phyloP scores from a whole-genome alignment of 2,113 vertebrate species.

The Psilopogon haemacephalus region DNA sequence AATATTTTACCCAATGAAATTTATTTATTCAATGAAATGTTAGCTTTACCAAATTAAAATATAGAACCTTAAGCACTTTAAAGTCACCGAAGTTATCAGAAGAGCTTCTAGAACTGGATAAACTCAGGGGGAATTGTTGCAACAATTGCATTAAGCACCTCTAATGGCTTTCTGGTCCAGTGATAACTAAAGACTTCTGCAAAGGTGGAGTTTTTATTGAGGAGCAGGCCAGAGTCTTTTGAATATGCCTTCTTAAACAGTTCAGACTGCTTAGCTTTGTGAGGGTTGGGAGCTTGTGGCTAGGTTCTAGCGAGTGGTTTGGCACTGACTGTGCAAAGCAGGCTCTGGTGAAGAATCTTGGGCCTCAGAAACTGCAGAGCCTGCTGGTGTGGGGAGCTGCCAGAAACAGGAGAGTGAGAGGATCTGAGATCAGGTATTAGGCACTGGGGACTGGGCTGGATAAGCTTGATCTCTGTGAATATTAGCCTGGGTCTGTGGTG shows the following conservation, averaged over 20 bases:
- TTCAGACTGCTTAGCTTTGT: not conserved
- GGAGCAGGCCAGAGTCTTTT: not conserved
- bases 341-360: not conserved
- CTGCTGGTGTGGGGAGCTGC: not conserved
- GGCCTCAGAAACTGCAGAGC: not conserved
- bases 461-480: not conserved
- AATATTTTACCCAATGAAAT: not conserved
- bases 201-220: not conserved
- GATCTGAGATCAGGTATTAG: not conserved
- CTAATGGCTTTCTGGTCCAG: not conserved
- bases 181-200: not conserved
- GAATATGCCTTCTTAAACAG: not conserved
- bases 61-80: not conserved
- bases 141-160: not conserved
- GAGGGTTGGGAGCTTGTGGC: not conserved
- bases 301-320: not conserved
- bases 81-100: not conserved
- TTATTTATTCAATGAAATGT: not conserved
- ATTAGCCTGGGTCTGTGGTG: rapidly evolving
- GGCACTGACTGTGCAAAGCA: not conserved
- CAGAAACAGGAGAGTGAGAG: not conserved
- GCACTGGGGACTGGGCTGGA: not conserved
- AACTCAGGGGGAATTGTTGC: not conserved
- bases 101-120: not conserved
- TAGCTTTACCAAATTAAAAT: not conserved